Percentiles rank a stretch among this genome's conserved stretches.
phyloP scores from a whole-genome alignment of 2,797 vertebrate genomes.

The Eremophila alpestris region DNA sequence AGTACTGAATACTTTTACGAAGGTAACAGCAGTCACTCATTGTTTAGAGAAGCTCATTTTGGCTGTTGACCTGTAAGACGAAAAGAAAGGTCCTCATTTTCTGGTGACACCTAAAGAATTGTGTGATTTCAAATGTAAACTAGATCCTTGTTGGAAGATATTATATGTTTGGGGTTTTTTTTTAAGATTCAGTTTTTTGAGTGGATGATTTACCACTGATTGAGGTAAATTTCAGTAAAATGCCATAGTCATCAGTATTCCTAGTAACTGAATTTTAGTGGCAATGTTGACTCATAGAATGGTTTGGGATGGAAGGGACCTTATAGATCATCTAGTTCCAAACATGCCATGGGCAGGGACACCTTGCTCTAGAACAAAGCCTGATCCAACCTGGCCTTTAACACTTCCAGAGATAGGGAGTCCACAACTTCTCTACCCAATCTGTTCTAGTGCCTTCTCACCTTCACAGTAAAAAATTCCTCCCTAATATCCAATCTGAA shows the following conservation, averaged over 20 bases:
- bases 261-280: not conserved
- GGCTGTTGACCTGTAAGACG: not conserved
- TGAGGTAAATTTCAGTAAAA: not conserved
- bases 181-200: not conserved
- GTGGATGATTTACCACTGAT: not conserved
- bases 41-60: conserved; percentile 2
- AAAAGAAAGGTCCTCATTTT: not conserved
- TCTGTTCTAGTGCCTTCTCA: not conserved
- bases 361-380: not conserved
- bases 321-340: not conserved
- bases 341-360: not conserved
- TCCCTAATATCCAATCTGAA: not conserved
- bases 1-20: not conserved
- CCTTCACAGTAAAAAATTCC: not conserved
- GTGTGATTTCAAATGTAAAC: not conserved
- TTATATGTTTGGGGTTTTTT: not conserved
- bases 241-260: not conserved
- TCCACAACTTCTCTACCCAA: not conserved
- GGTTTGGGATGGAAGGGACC: not conserved
- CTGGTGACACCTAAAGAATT: not conserved
- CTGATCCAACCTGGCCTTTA: not conserved
- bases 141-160: not conserved
- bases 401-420: not conserved
- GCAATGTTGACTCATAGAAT: not conserved
- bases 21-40: not conserved